Percentiles rank a stretch among this genome's conserved stretches.
phyloP scores from a whole-genome alignment of 1,140 invertebrate genomes.

The Vollenhovia emeryi region DNA sequence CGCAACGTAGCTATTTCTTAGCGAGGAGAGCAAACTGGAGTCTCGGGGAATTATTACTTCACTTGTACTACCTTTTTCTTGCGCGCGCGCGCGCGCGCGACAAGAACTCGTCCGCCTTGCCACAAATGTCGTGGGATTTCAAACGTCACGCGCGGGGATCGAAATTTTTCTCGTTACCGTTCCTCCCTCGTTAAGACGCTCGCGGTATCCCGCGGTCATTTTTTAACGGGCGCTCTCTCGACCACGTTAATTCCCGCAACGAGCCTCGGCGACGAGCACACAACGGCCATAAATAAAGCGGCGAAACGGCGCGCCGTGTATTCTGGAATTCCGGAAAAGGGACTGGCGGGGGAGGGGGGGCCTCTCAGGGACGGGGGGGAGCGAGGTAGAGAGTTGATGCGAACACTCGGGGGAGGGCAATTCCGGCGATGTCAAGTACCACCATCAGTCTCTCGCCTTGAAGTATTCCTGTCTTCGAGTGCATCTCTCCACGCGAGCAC shows the following conservation, averaged over 20 bases:
- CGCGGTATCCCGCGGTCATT: conserved; percentile 5
- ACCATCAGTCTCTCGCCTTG: conserved; percentile 53
- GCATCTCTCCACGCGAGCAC: conserved; percentile 47
- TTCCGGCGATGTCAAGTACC: conserved; percentile 47
- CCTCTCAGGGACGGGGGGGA: neutral
- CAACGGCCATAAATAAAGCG: conserved; percentile 41
- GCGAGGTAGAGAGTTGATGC: neutral
- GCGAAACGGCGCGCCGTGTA: conserved; percentile 31
- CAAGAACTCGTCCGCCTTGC: neutral
- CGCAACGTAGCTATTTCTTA: conserved; percentile 15
- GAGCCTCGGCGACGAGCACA: conserved; percentile 24
- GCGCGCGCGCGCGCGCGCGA: neutral
- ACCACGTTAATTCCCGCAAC: conserved; percentile 43
- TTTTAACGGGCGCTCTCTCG: neutral
- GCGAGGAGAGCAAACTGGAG: neutral
- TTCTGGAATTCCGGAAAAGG: conserved; percentile 45
- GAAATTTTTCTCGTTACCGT: conserved; percentile 47
- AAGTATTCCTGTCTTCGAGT: conserved; percentile 60
- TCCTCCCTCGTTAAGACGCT: conserved; percentile 14
- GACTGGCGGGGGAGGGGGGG: neutral
- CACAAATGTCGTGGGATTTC: conserved; percentile 16
- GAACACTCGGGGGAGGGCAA: conserved; percentile 45
- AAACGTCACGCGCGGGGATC: conserved; percentile 28
- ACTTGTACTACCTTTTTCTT: conserved; percentile 19
- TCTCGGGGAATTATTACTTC: conserved; percentile 22